Evolutionary conservation across 2,797 vertebrate species (phyloP).

Genomic region (Poeciliopsis infans): DNA sequence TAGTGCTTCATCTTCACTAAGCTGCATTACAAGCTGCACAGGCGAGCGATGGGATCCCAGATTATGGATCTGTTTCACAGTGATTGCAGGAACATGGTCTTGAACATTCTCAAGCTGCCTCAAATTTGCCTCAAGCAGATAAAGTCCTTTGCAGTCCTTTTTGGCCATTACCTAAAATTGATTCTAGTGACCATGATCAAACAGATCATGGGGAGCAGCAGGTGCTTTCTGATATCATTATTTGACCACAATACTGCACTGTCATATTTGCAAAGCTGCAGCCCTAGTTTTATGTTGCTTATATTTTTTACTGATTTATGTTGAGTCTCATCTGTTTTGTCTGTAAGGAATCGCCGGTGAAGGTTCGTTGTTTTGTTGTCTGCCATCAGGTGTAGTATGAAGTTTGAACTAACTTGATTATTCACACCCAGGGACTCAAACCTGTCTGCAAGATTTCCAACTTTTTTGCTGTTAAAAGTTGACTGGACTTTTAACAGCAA

Average conservation of each 20-base stretch:
- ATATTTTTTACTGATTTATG: neutral
- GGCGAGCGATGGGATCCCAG: neutral
- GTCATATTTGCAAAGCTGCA: neutral
- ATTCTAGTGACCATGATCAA: neutral
- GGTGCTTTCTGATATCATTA: neutral
- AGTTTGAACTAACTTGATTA: neutral
- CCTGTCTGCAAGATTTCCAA: neutral
- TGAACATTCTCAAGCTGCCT: neutral
- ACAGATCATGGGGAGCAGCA: neutral
- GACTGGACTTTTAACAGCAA: neutral
- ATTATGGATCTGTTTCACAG: neutral
- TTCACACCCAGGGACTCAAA: neutral
- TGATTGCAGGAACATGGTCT: neutral
- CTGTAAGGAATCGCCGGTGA: neutral
- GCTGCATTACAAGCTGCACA: neutral
- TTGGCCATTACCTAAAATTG: neutral
- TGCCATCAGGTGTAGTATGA: neutral
- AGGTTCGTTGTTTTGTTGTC: neutral
- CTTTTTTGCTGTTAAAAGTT: neutral
- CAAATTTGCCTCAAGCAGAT: too few relatives aligned
- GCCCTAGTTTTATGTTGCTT: neutral
- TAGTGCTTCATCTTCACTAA: neutral
- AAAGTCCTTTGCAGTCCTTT: neutral
- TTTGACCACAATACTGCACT: neutral
- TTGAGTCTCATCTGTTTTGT: neutral